Evolutionary conservation across 2,888 invertebrate genomes (phyloP).

Genomic region (Parthenolecanium corni): DNA sequence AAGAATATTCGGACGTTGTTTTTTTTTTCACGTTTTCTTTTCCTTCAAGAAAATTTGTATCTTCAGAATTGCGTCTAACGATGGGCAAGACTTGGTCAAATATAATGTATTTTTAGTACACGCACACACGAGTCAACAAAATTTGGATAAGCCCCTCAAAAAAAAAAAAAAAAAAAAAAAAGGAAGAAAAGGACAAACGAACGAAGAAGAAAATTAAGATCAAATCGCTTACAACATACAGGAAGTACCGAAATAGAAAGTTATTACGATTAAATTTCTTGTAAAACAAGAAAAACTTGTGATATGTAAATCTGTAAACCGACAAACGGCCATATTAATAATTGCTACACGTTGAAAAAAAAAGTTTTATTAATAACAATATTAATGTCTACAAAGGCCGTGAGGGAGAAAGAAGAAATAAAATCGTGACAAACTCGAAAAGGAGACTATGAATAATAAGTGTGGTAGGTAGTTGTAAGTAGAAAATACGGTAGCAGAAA

Average conservation of each 20-base stretch:
- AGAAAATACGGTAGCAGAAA: too few relatives aligned
- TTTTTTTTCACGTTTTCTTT: too few relatives aligned
- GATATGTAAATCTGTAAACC: constrained; percentile 26
- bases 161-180: background rate
- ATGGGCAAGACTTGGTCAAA: background rate
- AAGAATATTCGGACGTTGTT: background rate
- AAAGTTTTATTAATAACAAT: constrained; percentile 13
- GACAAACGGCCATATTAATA: constrained; percentile 25
- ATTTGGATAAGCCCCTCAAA: background rate
- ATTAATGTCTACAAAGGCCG: constrained; percentile 1
- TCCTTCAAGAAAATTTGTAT: background rate
- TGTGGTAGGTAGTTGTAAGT: too few relatives aligned
- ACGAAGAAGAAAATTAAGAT: background rate
- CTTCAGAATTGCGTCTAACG: background rate
- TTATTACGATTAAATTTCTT: constrained; percentile 26
- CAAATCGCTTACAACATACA: constrained; percentile 15
- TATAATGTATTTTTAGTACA: background rate
- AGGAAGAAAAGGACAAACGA: background rate
- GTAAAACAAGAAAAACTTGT: constrained; percentile 22
- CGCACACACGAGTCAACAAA: background rate
- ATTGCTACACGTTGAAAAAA: constrained; percentile 24
- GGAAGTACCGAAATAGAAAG: constrained; percentile 28
- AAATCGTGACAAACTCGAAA: too few relatives aligned
- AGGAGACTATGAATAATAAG: too few relatives aligned
- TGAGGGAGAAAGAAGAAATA: too few relatives aligned